These are phyloP conservation scores for Eublepharis macularius DNA, from an alignment of 2,113 vertebrate genomes.

Conservation along the genomic window DNA sequence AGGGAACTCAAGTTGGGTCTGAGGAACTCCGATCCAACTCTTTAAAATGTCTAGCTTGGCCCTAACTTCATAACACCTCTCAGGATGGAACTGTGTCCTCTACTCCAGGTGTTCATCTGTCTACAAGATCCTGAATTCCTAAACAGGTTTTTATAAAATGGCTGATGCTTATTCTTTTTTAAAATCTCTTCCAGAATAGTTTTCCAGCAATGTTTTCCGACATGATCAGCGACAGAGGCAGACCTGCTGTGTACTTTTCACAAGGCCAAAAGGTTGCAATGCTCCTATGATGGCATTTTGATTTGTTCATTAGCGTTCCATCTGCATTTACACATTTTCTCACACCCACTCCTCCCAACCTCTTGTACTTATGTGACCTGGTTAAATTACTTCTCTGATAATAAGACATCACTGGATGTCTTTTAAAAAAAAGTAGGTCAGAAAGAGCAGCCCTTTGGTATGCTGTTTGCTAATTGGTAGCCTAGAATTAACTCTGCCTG, in stretches of 20 bases:
- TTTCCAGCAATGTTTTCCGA: not conserved
- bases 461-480: constrained; percentile 31
- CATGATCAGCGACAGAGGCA: not conserved
- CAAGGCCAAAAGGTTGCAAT: constrained; percentile 24
- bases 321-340: constrained; percentile 31
- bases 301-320: constrained; percentile 10
- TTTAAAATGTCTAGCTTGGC: no score
- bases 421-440: not conserved
- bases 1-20: no score
- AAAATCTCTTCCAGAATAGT: constrained; percentile 29
- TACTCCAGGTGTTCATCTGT: not conserved
- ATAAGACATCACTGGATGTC: not conserved
- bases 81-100: not conserved
- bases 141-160: no score
- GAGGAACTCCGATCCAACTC: no score
- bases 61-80: constrained; percentile 16
- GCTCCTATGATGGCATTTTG: constrained; percentile 4
- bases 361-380: constrained; percentile 7
- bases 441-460: constrained; percentile 46
- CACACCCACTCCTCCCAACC: constrained; percentile 20
- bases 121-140: no score
- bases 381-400: constrained; percentile 1
- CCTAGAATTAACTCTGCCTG: constrained; percentile 28
- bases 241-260: not conserved
- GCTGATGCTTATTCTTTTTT: not conserved